phyloP scores from a whole-genome alignment of 2,888 invertebrate species.

The Molanna angustata region DNA sequence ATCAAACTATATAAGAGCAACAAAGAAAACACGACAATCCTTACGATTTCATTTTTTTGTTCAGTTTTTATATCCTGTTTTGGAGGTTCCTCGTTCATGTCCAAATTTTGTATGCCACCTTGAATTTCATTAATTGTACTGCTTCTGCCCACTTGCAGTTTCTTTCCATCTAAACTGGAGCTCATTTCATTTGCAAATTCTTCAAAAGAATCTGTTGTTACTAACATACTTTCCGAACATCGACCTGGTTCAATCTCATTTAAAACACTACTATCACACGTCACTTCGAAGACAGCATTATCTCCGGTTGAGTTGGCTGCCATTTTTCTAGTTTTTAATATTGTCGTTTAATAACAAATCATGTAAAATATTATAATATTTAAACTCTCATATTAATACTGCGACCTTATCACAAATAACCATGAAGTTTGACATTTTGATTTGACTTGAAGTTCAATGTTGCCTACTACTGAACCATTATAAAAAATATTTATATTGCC shows the following conservation, averaged over 20 bases:
- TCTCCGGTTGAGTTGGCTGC: neutral
- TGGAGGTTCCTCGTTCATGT: constrained; percentile 9
- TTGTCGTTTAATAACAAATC: neutral
- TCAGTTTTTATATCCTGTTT: no score
- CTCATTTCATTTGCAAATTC: constrained; percentile 66
- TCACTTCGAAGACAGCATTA: constrained; percentile 9
- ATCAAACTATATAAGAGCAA: no score
- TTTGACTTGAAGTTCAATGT: no score
- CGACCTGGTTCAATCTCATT: constrained; percentile 55
- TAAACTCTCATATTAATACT: neutral
- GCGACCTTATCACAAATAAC: neutral
- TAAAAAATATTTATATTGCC: neutral
- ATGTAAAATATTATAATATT: neutral
- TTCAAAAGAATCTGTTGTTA: constrained; percentile 69
- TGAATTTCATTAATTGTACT: constrained; percentile 60
- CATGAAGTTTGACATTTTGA: neutral
- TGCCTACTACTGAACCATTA: neutral
- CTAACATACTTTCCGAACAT: constrained; percentile 63
- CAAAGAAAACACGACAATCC: no score
- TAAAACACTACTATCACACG: constrained; percentile 10
- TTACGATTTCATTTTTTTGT: no score
- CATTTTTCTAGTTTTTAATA: constrained; percentile 5
- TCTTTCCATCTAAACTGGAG: constrained; percentile 58
- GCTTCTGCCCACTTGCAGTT: constrained; percentile 52
- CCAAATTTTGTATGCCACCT: constrained; percentile 42